phyloP scores from a whole-genome alignment of 1,140 invertebrate species.

The Eumaeus atala region DNA sequence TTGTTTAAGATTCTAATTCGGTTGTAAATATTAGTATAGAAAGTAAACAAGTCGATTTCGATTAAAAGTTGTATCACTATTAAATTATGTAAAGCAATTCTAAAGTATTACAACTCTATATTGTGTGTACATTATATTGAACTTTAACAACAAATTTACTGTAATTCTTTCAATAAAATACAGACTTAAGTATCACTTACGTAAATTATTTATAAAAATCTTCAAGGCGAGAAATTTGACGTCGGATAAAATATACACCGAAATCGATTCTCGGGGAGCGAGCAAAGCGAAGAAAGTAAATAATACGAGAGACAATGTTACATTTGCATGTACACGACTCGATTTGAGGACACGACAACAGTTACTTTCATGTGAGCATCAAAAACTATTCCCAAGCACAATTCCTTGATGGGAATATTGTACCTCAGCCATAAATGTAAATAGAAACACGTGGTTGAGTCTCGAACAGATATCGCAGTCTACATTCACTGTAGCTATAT shows the following conservation, averaged over 20 bases:
- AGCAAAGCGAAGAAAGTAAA: slow-evolving; percentile 24
- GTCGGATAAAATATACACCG: slow-evolving; percentile 6
- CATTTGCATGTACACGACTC: slow-evolving; percentile 29
- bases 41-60: too few relatives aligned
- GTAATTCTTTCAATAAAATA: too few relatives aligned
- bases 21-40: not conserved
- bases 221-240: too few relatives aligned
- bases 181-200: too few relatives aligned
- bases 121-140: too few relatives aligned
- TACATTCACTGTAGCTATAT: too few relatives aligned
- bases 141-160: too few relatives aligned
- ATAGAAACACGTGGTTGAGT: slow-evolving; percentile 1
- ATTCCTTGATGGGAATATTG: not conserved
- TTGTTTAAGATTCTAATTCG: not conserved
- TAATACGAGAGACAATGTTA: slow-evolving; percentile 28
- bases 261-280: slow-evolving; percentile 14
- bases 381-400: slow-evolving; percentile 9
- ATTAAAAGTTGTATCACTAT: too few relatives aligned
- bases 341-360: slow-evolving; percentile 19
- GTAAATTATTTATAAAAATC: too few relatives aligned
- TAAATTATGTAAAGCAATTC: too few relatives aligned
- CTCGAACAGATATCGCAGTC: not conserved
- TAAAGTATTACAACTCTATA: too few relatives aligned
- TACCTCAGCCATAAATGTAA: not conserved
- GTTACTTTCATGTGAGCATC: slow-evolving; percentile 22